Evolutionary conservation across 1,140 invertebrate species (phyloP).

Genomic region (Drosophila bifasciata): DNA sequence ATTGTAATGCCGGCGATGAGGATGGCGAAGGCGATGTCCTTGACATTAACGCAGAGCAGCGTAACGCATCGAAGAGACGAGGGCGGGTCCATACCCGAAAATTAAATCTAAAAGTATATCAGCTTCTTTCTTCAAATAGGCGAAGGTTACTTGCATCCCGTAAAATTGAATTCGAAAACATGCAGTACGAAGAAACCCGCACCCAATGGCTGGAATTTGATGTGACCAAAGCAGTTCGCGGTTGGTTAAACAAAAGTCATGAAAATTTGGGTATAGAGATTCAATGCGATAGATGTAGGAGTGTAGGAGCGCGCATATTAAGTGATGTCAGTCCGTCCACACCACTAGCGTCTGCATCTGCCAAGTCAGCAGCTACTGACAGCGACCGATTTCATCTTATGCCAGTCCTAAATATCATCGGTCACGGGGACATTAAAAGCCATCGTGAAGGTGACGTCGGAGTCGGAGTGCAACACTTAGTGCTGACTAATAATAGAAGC

Average conservation of each 20-base stretch:
- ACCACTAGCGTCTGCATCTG: not conserved
- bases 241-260: constrained; percentile 84
- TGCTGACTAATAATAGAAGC: constrained; percentile 32
- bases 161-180: constrained; percentile 54
- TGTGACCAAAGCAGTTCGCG: constrained; percentile 84
- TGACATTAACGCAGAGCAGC: not conserved
- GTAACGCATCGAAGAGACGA: constrained; percentile 7
- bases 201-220: constrained; percentile 86
- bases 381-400: constrained; percentile 52
- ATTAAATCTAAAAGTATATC: constrained; percentile 71
- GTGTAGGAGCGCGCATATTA: constrained; percentile 69
- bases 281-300: constrained; percentile 84
- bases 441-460: constrained; percentile 24
- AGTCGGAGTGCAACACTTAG: constrained; percentile 20
- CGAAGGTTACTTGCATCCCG: constrained; percentile 53
- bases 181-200: constrained; percentile 46
- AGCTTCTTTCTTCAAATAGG: constrained; percentile 52
- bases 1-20: constrained; percentile 9
- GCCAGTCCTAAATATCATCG: constrained; percentile 85
- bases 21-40: not conserved
- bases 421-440: constrained; percentile 40
- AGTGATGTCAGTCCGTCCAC: constrained; percentile 60
- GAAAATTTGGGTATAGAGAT: constrained; percentile 85
- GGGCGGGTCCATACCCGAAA: constrained; percentile 17
- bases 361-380: not conserved